Percentiles rank a stretch among this genome's conserved stretches.
Conservation (phyloP, 2,888 invertebrate genomes). For the Leptopterna dolabrata region DNA sequence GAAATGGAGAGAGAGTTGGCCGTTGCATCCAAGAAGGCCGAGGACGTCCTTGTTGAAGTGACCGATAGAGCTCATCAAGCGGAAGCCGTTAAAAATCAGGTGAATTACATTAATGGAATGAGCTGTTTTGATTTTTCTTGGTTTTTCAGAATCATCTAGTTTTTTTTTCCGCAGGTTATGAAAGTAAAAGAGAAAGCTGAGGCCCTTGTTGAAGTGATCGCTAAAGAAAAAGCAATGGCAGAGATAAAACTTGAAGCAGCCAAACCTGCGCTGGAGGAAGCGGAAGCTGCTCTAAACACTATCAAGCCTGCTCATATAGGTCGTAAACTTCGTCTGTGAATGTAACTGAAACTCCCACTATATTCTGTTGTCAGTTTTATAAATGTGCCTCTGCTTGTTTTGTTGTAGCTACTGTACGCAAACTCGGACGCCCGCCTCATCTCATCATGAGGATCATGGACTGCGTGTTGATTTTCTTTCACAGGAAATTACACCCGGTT, state of each 20-base stretch:
- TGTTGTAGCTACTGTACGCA: slow-evolving; percentile 83
- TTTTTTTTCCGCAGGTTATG: slow-evolving; percentile 72
- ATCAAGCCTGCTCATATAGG: slow-evolving; percentile 96
- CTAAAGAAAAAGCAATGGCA: slow-evolving; percentile 89
- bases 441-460: slow-evolving; percentile 99
- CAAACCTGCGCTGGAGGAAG: slow-evolving; percentile 94
- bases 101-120: not conserved
- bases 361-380: not conserved
- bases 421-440: slow-evolving; percentile 94
- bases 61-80: slow-evolving; percentile 95
- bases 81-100: slow-evolving; percentile 92
- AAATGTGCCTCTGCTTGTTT: not conserved
- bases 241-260: slow-evolving; percentile 95
- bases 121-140: not conserved
- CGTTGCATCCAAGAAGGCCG: slow-evolving; percentile 84
- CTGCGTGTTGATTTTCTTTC: slow-evolving; percentile 92
- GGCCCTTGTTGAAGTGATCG: slow-evolving; percentile 85
- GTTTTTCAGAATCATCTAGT: not conserved
- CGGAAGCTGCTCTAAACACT: slow-evolving; percentile 93
- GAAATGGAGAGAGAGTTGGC: slow-evolving; percentile 95
- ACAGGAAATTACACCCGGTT: slow-evolving; percentile 85
- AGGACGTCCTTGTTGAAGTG: slow-evolving; percentile 78
- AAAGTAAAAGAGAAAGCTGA: slow-evolving; percentile 97
- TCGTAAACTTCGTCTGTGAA: slow-evolving; percentile 60
- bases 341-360: not conserved